Base-by-base conservation (phyloP, 2,797 vertebrate genomes). In the Myioborus melanocephalus region DNA sequence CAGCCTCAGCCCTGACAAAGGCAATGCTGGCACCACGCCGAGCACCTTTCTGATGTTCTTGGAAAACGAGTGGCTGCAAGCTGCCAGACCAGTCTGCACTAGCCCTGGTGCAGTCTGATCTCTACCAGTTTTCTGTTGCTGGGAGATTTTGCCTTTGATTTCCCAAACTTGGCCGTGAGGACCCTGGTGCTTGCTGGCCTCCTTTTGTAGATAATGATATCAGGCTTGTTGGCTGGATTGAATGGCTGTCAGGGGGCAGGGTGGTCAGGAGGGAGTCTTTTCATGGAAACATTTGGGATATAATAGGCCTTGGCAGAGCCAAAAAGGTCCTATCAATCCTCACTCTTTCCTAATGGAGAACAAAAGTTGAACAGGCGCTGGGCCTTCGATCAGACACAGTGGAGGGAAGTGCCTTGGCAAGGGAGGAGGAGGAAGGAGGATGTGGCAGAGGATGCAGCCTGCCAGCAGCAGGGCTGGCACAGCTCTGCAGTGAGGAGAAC, bases 201-300 rank as follows among this genome's bases (percentile, higher is more conserved):
- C 83, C 72, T 91, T 93, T 92, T 94, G 92, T 79, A 89, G 93
- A 96, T 97, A 96, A 97, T 96, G 96, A 97, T 97, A 97, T 96
- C 97, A 90, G 95, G 88, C 92, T 96, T 96, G 95, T 96, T 96
- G 94, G 86, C 66, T 81, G 89, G 92, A 88, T 9, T 93, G 79
- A 96, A 95, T 93, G 65, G 71, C 85, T 90, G 95, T 95, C 96
- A 91, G 76, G 57, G 87, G 93, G 76, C 95, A 93, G 60, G 55
- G 56, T 56, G 77, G 81, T 79, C 91, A 92, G 91, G 47, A 88
- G 71, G 79, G 94, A 94, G 82, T 8, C 93, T 95, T 96, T 95
- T 96, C 94, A 96, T 71, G 84, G 86, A 94, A 96, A 95, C 79
- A 93, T 93, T 93, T 68, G 86, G 79, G 93, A 95, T 93, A 95